Conservation (phyloP, 2,797 vertebrate species). For the Merluccius polli region DNA sequence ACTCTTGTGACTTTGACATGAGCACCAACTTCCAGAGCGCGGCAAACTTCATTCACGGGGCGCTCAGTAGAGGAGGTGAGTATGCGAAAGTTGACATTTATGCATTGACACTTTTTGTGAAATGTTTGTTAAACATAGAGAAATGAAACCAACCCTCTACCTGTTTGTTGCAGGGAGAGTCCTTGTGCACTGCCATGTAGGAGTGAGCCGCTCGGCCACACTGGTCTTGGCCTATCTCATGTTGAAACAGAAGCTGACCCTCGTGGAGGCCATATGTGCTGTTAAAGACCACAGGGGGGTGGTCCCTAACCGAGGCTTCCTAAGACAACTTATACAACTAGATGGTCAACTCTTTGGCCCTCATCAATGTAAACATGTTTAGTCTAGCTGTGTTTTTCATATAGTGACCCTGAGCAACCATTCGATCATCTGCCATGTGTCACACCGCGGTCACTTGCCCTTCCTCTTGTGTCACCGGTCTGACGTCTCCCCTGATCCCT, state of each 20-base stretch:
- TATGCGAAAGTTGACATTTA: background rate
- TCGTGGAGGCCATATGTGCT: slow-evolving; percentile 89
- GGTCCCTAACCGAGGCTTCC: slow-evolving; percentile 88
- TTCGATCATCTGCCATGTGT: no score
- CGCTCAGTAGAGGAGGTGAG: slow-evolving; percentile 76
- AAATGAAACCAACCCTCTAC: background rate
- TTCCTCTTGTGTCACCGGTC: no score
- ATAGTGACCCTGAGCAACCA: no score
- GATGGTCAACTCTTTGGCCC: slow-evolving; percentile 76
- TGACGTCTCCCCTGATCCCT: no score
- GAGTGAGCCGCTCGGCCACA: slow-evolving; percentile 90
- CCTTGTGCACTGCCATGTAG: slow-evolving; percentile 89
- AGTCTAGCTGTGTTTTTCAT: background rate
- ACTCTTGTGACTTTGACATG: slow-evolving; percentile 85
- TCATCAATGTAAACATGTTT: slow-evolving; percentile 29
- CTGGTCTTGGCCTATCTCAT: slow-evolving; percentile 93
- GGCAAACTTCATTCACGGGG: slow-evolving; percentile 85
- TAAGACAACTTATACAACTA: slow-evolving; percentile 84
- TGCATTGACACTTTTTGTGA: background rate
- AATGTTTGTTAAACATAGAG: background rate
- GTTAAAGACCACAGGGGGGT: slow-evolving; percentile 89
- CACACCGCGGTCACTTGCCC: no score
- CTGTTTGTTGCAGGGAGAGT: slow-evolving; percentile 78
- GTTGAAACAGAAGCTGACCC: slow-evolving; percentile 85
- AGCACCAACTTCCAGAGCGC: slow-evolving; percentile 84